Evolutionary conservation across 2,888 invertebrate genomes (phyloP).

Genomic region (Leptinotarsa peninsularis): DNA sequence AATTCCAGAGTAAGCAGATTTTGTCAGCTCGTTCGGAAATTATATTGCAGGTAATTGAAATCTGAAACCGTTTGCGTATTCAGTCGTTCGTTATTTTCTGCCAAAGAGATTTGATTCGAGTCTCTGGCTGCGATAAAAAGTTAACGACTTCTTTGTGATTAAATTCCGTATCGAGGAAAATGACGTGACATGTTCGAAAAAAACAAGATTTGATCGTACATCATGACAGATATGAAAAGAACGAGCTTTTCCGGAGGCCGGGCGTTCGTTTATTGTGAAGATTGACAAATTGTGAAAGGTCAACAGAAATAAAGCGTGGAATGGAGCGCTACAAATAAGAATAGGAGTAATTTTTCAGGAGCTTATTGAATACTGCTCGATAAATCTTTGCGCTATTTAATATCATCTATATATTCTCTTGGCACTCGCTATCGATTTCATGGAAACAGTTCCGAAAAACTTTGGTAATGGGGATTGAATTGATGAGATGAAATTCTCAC

Average conservation of each 20-base stretch:
- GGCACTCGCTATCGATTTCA: not conserved
- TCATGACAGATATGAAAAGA: not conserved
- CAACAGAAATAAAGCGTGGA: slow-evolving; percentile 32
- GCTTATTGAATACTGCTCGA: slow-evolving; percentile 25
- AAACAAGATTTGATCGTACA: not conserved
- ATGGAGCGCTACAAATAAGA: slow-evolving; percentile 34
- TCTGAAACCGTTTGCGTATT: slow-evolving; percentile 5
- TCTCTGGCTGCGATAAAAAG: slow-evolving; percentile 1
- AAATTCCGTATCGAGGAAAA: slow-evolving; percentile 7
- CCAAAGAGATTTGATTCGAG: slow-evolving; percentile 5
- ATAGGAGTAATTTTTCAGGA: slow-evolving; percentile 24
- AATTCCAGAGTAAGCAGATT: not conserved
- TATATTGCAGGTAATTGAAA: not conserved
- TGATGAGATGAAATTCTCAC: not conserved
- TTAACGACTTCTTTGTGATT: slow-evolving; percentile 6
- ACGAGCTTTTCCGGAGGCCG: not conserved
- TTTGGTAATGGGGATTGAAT: not conserved
- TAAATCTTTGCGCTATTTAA: slow-evolving; percentile 26
- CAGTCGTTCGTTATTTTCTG: not conserved
- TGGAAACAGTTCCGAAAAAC: not conserved
- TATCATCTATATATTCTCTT: slow-evolving; percentile 1
- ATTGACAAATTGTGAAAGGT: slow-evolving; percentile 33
- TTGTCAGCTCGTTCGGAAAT: not conserved
- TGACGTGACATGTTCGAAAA: slow-evolving; percentile 3
- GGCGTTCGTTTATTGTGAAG: slow-evolving; percentile 25